Evolutionary conservation across 2,888 invertebrate species (phyloP).

Genomic region (Protonemura montana): DNA sequence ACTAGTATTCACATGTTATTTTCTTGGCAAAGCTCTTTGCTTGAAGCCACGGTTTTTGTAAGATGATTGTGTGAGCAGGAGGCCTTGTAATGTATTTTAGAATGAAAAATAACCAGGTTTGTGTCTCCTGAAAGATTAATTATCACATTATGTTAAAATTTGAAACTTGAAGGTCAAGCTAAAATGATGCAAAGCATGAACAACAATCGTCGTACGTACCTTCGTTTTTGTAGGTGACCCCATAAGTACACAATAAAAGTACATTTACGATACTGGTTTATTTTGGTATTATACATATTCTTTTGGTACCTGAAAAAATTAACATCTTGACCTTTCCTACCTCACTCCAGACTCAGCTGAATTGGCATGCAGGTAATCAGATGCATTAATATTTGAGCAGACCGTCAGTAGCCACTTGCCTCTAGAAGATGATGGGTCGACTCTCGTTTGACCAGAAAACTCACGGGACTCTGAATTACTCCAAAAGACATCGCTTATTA

Average conservation of each 20-base stretch:
- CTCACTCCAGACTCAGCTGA: no score
- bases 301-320: no score
- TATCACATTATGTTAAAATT: slow-evolving; percentile 24
- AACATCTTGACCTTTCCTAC: no score
- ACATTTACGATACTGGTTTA: neutral
- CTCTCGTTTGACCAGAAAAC: neutral
- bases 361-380: neutral
- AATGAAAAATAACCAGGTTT: neutral
- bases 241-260: slow-evolving; percentile 47
- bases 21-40: slow-evolving; percentile 8
- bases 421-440: neutral
- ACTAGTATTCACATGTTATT: neutral
- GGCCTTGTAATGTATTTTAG: slow-evolving; percentile 31
- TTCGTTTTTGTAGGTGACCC: slow-evolving; percentile 48
- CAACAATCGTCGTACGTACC: slow-evolving; percentile 48
- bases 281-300: neutral
- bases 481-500: neutral
- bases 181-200: slow-evolving; percentile 43
- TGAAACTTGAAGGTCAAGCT: slow-evolving; percentile 39
- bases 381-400: neutral
- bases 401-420: neutral
- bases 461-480: neutral
- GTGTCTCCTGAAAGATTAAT: slow-evolving; percentile 20
- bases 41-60: slow-evolving; percentile 12
- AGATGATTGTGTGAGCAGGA: slow-evolving; percentile 16